These are phyloP conservation scores for Porites australiensis DNA, from an alignment of 64 coral and sea anemone species.

Conservation along the genomic window DNA sequence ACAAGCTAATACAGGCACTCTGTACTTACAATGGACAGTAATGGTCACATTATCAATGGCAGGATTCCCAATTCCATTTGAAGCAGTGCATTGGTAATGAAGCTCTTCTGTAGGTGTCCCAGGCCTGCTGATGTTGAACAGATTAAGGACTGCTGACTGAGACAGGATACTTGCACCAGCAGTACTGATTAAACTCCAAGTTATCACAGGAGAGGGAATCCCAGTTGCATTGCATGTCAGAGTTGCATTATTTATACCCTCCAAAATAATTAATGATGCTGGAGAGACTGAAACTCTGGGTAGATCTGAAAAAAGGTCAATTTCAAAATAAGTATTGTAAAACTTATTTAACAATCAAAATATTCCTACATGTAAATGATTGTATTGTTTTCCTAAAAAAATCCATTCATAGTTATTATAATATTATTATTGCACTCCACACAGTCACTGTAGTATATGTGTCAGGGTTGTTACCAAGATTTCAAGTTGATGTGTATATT, in stretches of 20 bases:
- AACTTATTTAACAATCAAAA: too few relatives aligned
- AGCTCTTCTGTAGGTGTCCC: not conserved
- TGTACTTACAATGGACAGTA: conserved; percentile 49
- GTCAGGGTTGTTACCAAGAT: too few relatives aligned
- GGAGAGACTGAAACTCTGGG: not conserved
- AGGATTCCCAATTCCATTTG: conserved; percentile 2
- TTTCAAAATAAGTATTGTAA: not conserved
- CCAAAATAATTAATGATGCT: not conserved
- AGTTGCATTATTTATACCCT: not conserved
- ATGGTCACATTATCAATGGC: not conserved
- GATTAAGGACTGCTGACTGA: not conserved
- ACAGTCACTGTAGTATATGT: too few relatives aligned
- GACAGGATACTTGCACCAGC: not conserved
- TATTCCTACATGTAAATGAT: too few relatives aligned
- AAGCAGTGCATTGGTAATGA: conserved; percentile 45
- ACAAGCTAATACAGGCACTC: too few relatives aligned
- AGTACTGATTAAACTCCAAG: not conserved
- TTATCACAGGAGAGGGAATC: not conserved
- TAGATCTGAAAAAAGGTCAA: not conserved
- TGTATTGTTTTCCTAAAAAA: too few relatives aligned
- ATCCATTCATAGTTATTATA: too few relatives aligned
- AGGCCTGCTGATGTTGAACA: not conserved
- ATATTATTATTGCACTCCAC: too few relatives aligned
- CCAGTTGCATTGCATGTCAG: not conserved
- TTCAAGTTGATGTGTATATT: too few relatives aligned